These are phyloP conservation scores for Pseudomyrmex flavicornis DNA, from an alignment of 1,140 invertebrate species.

Conservation along the genomic window DNA sequence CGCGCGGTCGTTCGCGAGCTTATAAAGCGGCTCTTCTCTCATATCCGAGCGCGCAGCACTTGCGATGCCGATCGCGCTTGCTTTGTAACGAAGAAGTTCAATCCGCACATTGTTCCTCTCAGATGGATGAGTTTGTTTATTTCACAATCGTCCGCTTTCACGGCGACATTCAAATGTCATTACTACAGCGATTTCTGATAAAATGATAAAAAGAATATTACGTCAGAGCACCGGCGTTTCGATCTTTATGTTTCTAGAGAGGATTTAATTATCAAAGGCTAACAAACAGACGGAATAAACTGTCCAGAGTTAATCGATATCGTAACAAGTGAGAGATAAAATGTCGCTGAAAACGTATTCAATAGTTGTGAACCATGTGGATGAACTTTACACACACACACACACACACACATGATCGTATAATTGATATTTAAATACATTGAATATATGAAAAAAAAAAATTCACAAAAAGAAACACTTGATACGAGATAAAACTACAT, in stretches of 20 bases:
- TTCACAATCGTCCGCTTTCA: slow-evolving; percentile 1
- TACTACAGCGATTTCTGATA: background rate
- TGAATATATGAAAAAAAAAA: background rate
- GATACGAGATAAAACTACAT: background rate
- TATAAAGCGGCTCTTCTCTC: slow-evolving; percentile 13
- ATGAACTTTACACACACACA: background rate
- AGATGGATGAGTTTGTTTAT: slow-evolving; percentile 9
- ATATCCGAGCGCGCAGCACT: slow-evolving; percentile 5
- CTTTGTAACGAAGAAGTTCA: background rate
- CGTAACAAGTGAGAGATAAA: slow-evolving; percentile 11
- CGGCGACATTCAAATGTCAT: slow-evolving; percentile 18
- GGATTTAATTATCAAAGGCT: slow-evolving; percentile 43
- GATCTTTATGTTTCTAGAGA: slow-evolving; percentile 15
- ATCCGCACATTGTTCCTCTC: background rate
- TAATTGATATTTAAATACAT: slow-evolving; percentile 10
- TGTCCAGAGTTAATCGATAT: slow-evolving; percentile 19
- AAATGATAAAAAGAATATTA: background rate
- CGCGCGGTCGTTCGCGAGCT: background rate
- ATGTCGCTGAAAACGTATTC: background rate
- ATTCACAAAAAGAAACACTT: background rate
- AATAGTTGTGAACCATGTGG: too few species aligned
- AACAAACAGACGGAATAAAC: slow-evolving; percentile 10
- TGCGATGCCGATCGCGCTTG: slow-evolving; percentile 5
- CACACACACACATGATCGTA: background rate
- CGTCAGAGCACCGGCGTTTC: background rate